Percentiles rank a stretch among this genome's conserved stretches.
Evolutionary conservation across 2,888 invertebrate species (phyloP).

Genomic region (Drosophila pegasa): DNA sequence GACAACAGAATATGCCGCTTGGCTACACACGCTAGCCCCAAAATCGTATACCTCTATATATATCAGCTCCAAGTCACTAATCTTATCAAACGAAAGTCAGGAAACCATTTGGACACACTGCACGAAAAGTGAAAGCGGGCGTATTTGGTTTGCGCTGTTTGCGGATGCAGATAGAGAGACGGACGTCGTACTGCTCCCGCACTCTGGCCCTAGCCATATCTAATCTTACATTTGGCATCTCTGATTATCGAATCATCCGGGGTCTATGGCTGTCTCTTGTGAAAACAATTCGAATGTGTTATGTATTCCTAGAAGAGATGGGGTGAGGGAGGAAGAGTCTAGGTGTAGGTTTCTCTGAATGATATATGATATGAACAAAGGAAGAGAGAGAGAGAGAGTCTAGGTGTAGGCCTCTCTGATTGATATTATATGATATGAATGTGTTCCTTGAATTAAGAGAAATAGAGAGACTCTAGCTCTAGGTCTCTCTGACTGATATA

Average conservation of each 20-base stretch:
- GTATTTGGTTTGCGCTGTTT: background rate
- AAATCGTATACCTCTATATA: background rate
- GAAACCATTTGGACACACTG: background rate
- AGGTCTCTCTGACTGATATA: too few relatives aligned
- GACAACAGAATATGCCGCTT: background rate
- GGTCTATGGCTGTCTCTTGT: too few relatives aligned
- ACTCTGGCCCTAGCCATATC: background rate
- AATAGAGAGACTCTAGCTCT: too few relatives aligned
- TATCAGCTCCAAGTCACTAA: background rate
- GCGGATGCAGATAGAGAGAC: background rate
- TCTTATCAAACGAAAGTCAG: conserved; percentile 1
- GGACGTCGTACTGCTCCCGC: background rate
- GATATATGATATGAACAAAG: too few relatives aligned
- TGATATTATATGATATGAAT: too few relatives aligned
- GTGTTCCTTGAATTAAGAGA: too few relatives aligned
- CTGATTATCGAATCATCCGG: background rate
- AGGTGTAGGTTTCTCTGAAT: too few relatives aligned
- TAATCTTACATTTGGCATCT: background rate
- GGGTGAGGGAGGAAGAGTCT: too few relatives aligned
- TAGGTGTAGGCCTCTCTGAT: too few relatives aligned
- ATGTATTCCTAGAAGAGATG: too few relatives aligned
- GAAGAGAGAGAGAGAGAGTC: too few relatives aligned
- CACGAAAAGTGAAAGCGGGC: background rate
- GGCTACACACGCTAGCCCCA: background rate
- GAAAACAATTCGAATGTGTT: too few relatives aligned